Percentiles rank a stretch among this genome's conserved stretches.
Evolutionary conservation across 1,140 invertebrate genomes (phyloP).

Genomic region (Brachionus asplanchnoidis): DNA sequence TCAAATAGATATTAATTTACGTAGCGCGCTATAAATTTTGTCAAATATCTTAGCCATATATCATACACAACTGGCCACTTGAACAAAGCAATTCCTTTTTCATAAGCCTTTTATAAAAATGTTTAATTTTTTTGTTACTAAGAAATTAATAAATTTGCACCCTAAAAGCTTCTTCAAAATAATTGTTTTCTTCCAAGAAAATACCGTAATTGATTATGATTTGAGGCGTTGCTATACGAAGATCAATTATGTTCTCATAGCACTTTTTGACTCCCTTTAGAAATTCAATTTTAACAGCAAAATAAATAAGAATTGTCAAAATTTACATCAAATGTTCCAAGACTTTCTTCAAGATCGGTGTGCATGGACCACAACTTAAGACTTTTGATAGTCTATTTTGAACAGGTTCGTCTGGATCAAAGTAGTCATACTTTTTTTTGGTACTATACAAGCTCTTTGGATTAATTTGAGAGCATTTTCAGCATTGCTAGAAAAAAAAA

Average conservation of each 20-base stretch:
- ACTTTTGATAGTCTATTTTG: constrained; percentile 88
- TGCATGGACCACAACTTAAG: constrained; percentile 98
- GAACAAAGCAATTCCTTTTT: constrained; percentile 93
- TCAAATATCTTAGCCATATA: constrained; percentile 97
- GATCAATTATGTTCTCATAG: constrained; percentile 94
- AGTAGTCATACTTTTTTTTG: constrained; percentile 75
- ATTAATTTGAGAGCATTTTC: constrained; percentile 84
- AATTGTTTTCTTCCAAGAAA: constrained; percentile 95
- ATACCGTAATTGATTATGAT: constrained; percentile 97
- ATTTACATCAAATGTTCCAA: constrained; percentile 83
- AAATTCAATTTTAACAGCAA: constrained; percentile 46
- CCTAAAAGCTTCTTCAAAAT: constrained; percentile 97
- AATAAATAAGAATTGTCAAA: neutral
- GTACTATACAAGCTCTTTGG: constrained; percentile 86
- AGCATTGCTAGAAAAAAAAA: constrained; percentile 63
- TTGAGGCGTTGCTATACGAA: constrained; percentile 96
- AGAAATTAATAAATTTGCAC: constrained; percentile 51
- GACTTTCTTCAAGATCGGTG: constrained; percentile 96
- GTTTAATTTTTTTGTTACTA: neutral
- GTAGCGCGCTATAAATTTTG: constrained; percentile 91
- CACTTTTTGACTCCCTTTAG: constrained; percentile 85
- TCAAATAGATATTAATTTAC: constrained; percentile 46
- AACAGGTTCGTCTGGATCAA: constrained; percentile 89
- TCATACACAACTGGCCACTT: constrained; percentile 99
- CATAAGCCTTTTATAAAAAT: constrained; percentile 70